A percentile compares a stretch with the other conserved stretches of the same genome.
Conservation (phyloP, 2,888 invertebrate genomes). For the Phyllotreta striolata region DNA sequence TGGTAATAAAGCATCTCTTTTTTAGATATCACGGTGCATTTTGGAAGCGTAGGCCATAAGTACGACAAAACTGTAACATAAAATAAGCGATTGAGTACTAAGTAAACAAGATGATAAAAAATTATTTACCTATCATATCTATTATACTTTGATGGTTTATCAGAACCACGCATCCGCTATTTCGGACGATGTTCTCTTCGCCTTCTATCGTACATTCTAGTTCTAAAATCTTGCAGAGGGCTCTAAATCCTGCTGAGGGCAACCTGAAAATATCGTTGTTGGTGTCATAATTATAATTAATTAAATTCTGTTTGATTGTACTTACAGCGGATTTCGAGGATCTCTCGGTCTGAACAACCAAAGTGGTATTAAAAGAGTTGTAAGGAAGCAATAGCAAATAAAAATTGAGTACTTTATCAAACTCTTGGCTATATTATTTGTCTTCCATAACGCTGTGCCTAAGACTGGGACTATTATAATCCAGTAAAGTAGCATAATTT, state of each 20-base stretch:
- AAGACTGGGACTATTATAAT: not conserved
- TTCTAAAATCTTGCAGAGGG: slow-evolving; percentile 67
- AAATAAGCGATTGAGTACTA: not conserved
- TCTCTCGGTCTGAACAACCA: slow-evolving; percentile 77
- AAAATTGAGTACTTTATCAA: slow-evolving; percentile 74
- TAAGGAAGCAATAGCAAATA: slow-evolving; percentile 66
- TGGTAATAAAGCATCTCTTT: slow-evolving; percentile 81
- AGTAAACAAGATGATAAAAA: not conserved
- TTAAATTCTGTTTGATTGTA: slow-evolving; percentile 43
- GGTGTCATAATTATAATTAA: not conserved
- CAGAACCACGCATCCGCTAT: slow-evolving; percentile 80
- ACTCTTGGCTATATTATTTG: slow-evolving; percentile 72
- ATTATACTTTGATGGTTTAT: slow-evolving; percentile 90
- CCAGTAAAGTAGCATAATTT: not conserved
- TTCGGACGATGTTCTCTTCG: slow-evolving; percentile 75
- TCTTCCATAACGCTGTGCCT: slow-evolving; percentile 50
- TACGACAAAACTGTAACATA: slow-evolving; percentile 70
- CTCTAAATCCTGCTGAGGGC: slow-evolving; percentile 71
- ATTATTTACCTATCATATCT: slow-evolving; percentile 76
- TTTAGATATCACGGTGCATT: slow-evolving; percentile 84
- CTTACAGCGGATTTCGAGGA: slow-evolving; percentile 82
- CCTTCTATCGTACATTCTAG: slow-evolving; percentile 77
- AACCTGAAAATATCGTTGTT: slow-evolving; percentile 62
- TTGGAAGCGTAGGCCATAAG: slow-evolving; percentile 82
- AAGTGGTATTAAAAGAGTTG: slow-evolving; percentile 74